Base-by-base conservation (phyloP, 2,888 invertebrate genomes). In the Eretmocerus hayati region DNA sequence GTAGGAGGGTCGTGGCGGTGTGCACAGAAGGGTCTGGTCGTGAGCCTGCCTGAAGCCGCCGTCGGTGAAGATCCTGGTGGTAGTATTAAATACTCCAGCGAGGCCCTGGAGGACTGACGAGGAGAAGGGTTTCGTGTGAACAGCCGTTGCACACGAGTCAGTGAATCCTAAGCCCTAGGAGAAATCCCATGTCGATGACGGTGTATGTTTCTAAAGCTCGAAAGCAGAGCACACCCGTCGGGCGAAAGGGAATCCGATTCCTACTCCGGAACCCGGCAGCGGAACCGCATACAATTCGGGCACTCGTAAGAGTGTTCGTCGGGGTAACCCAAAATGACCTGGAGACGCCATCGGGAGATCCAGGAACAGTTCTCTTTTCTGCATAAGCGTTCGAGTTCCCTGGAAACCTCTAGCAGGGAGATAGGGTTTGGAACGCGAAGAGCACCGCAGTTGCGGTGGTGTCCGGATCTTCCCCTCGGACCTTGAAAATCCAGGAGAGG, bases 101-200 rank as follows among this genome's bases (percentile, higher is more conserved):
- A 36, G 16, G 36, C 36, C 66, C 76, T 76, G 75, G 75, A 75
- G 72, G 75, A 74, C 74, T 74, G 74, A 75, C 63, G 75, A 74
- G 75, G 73, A 69, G 74, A 75, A 77, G 75, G 75, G 79, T 78
- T 80, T 74, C 77, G 75, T 75, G 77, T 76, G 76, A 79, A 73
- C 76, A 75, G 76, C 73, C 69, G 73, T 77, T 77, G 76, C 71
- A 72, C 75, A 73, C 72, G 74, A 74, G 75, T 76, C 66, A 77
- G 75, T 76, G 75, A 75, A 74, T 75, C 75, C 74, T 76, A 81
- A 77, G 75, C 73, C 74, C 71, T 69, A 74, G 69, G 75, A 69
- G 26, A 26, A 26, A 26, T 26, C 26, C 26, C 11, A 26, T 26
- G 26, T 26, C 26, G 26, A 26, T 26, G 72, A 59, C 62, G 64